Conservation (phyloP, 1,140 invertebrate genomes). For the Trichonephila inaurata region DNA sequence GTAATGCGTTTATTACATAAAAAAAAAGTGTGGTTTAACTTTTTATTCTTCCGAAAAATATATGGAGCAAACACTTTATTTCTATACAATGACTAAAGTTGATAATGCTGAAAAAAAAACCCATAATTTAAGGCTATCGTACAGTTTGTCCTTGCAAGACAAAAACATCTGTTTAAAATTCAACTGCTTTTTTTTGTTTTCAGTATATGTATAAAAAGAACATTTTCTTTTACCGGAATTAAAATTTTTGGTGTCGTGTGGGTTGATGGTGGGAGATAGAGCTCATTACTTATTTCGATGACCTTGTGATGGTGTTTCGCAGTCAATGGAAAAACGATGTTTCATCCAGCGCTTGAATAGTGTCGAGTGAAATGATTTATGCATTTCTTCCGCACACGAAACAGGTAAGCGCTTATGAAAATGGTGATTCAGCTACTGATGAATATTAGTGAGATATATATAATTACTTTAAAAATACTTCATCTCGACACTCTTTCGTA, state of each 20-base stretch:
- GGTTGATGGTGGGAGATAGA: constrained; percentile 7
- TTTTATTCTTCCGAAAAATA: no score
- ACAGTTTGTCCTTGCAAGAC: neutral
- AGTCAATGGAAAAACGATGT: neutral
- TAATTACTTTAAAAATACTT: no score
- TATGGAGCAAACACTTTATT: no score
- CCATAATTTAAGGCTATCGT: no score
- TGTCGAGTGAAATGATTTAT: neutral
- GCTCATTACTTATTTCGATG: neutral
- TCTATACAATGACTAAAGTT: no score
- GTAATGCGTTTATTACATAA: no score
- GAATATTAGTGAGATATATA: neutral
- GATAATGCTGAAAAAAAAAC: no score
- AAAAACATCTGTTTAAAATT: neutral
- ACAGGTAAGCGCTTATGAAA: neutral
- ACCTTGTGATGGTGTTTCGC: neutral
- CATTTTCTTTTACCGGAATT: neutral
- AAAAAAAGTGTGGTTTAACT: no score
- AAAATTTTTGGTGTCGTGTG: neutral
- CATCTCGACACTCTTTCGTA: no score
- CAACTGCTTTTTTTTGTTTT: neutral
- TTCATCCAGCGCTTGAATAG: neutral
- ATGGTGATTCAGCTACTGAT: neutral
- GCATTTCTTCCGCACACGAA: neutral
- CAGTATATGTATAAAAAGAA: neutral